phyloP scores from a whole-genome alignment of 2,113 vertebrate species.

The Pycnonotus jocosus region DNA sequence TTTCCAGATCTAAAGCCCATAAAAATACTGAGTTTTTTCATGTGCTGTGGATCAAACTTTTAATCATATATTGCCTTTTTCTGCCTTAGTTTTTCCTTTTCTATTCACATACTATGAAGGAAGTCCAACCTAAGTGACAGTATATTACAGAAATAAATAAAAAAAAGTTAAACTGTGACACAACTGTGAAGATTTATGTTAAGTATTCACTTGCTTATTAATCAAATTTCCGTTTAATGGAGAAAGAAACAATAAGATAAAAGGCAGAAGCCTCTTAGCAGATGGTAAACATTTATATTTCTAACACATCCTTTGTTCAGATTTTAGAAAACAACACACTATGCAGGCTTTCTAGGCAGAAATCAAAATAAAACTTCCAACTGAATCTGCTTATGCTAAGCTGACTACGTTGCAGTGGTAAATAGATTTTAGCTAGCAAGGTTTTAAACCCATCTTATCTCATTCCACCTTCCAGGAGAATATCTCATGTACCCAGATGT shows the following conservation, averaged over 20 bases:
- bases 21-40: not conserved
- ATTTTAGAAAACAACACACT: not conserved
- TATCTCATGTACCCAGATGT: not conserved
- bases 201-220: not conserved
- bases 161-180: not conserved
- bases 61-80: not conserved
- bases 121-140: not conserved
- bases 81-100: not conserved
- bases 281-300: not conserved
- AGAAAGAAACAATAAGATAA: not conserved
- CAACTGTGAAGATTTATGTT: not conserved
- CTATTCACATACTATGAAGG: not conserved
- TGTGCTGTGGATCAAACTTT: not conserved
- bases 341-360: not conserved
- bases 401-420: not conserved
- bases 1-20: not conserved
- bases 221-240: not conserved
- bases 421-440: not conserved
- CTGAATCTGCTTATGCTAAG: not conserved
- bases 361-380: not conserved
- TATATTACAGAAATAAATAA: not conserved
- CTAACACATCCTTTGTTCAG: not conserved
- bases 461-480: not conserved
- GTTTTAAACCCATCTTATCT: not conserved
- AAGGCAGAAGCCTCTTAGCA: not conserved